These are phyloP conservation scores for Brachionus paranguensis DNA, from an alignment of 1,140 invertebrate genomes.

Conservation along the genomic window DNA sequence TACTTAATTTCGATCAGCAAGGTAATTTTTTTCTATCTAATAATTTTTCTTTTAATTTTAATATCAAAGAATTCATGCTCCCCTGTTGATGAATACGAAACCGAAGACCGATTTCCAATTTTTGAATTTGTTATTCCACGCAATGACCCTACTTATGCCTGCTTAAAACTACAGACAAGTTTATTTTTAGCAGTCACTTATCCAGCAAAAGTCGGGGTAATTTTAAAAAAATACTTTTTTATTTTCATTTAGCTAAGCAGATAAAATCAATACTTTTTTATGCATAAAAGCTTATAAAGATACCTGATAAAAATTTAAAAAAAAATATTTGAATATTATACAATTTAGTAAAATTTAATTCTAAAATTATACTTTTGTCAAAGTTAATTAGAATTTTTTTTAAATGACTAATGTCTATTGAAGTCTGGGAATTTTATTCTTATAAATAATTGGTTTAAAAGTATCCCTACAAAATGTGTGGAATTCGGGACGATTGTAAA, in stretches of 20 bases:
- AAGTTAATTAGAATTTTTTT: no score
- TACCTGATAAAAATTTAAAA: no score
- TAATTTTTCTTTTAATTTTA: background rate
- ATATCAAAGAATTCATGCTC: background rate
- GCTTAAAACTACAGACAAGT: background rate
- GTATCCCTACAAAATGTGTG: no score
- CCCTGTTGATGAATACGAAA: background rate
- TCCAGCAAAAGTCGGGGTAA: background rate
- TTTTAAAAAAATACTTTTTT: background rate
- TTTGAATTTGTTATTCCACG: constrained; percentile 1
- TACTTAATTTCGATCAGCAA: background rate
- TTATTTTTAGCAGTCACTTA: constrained; percentile 2
- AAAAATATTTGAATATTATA: no score
- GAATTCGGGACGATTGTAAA: no score
- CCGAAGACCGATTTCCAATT: background rate
- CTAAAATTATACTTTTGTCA: no score
- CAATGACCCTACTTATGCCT: constrained; percentile 21
- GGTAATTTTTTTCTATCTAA: background rate
- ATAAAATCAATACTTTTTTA: no score
- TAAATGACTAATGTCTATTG: no score
- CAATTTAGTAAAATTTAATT: no score
- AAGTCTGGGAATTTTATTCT: no score
- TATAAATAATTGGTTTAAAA: no score
- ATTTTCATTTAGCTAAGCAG: background rate
- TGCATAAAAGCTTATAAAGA: no score